phyloP scores from a whole-genome alignment of 1,140 invertebrate genomes.

The Drosophila arawakana region DNA sequence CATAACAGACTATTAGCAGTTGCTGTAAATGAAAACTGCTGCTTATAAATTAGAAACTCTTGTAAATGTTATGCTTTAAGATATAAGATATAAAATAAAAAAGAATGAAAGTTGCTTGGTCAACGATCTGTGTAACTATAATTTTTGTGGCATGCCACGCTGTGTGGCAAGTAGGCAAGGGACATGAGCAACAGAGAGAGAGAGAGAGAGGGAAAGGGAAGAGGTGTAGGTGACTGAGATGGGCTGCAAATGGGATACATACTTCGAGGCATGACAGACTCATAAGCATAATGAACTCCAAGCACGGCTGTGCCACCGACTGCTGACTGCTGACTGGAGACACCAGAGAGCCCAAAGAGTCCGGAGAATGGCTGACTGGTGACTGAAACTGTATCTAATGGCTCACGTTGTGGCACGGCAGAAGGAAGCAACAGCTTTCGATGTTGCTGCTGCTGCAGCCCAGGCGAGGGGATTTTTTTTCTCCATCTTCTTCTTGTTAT shows the following conservation, averaged over 20 bases:
- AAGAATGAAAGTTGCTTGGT: constrained; percentile 43
- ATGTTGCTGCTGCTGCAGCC: constrained; percentile 28
- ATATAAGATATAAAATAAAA: not conserved
- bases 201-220: no score
- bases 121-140: constrained; percentile 45
- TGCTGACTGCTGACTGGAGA: not conserved
- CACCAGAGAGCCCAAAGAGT: no score
- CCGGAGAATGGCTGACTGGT: not conserved
- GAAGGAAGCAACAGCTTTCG: constrained; percentile 12
- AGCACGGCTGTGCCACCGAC: constrained; percentile 11
- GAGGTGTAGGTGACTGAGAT: constrained; percentile 4
- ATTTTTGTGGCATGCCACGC: constrained; percentile 38
- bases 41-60: not conserved
- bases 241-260: constrained; percentile 61
- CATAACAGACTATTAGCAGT: not conserved
- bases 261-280: constrained; percentile 32
- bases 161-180: constrained; percentile 27
- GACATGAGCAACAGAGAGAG: not conserved
- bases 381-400: constrained; percentile 40
- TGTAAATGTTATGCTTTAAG: constrained; percentile 17
- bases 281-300: constrained; percentile 63
- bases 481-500: constrained; percentile 8
- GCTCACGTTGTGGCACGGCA: constrained; percentile 30
- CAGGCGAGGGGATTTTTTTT: constrained; percentile 1
- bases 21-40: not conserved